Base-by-base conservation (phyloP, 2,113 vertebrate genomes). In the Austrofundulus limnaeus region DNA sequence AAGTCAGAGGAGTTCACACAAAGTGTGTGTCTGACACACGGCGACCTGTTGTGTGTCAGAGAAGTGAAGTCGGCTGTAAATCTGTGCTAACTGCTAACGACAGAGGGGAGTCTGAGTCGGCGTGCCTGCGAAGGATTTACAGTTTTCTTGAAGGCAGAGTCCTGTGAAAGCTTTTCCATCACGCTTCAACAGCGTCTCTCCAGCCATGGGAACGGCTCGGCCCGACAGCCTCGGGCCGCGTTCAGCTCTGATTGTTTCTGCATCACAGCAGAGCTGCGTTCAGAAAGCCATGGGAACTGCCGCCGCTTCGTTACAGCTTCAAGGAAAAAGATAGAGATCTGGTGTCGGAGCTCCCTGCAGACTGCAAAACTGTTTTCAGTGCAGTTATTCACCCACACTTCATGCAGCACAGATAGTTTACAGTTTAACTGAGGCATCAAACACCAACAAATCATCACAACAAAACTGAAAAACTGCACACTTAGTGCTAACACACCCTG, bases 161-260 rank as follows among this genome's bases (percentile, higher is more conserved):
- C 42, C 37, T 17, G 12, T 42, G 47, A 50, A 71, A 64, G 53
- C 11, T 43, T 47, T 34, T 46, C 42, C 76, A 49, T 52, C 42
- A 15, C 23, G 7, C 61, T 64, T 39, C 50, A 57, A 14, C 14
- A 2, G 20, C 65, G 43, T 4, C 11, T 69, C 74, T 54, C 59
- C 83, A 79, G 77, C 79, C 78, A 74, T 88, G 86, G 81, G 88
- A 89, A 88, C 70, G 47, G 63, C 77, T 42, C 81, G 67, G 75
- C 75, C 49, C 51, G 61, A 65, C 48, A 70, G 69, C 75, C 71
- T 63, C 61, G 80, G 73, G 55, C 51, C 37, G 6, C 12, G 2
- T 17, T 15, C 37, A 41, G 54, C 19, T 16, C 16, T 21, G 14
- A 20, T 11, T 28, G 51, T 39, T 31, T 45, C 51, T 68, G 7